Conservation (phyloP, 1,140 invertebrate species). For the Hylaeus anthracinus region DNA sequence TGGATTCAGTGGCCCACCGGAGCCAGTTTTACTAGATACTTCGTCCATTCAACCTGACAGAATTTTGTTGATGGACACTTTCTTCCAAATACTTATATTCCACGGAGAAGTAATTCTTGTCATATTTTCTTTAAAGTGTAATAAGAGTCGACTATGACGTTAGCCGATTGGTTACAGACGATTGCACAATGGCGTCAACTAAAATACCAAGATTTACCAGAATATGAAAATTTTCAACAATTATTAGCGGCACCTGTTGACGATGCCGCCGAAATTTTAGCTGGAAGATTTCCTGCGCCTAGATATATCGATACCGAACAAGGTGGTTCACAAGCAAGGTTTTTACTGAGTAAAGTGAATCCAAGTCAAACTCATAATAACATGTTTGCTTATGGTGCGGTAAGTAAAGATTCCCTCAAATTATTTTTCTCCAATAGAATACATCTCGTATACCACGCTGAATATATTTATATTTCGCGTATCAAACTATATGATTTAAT, state of each 20-base stretch:
- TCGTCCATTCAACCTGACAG: constrained; percentile 98
- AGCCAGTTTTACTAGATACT: constrained; percentile 98
- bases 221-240: constrained; percentile 98
- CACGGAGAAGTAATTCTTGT: constrained; percentile 93
- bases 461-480: neutral
- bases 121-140: neutral
- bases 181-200: constrained; percentile 97
- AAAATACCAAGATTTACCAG: constrained; percentile 97
- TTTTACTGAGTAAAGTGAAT: constrained; percentile 99
- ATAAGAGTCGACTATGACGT: neutral
- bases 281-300: constrained; percentile 98
- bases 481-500: constrained; percentile 27
- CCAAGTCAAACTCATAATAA: constrained; percentile 99
- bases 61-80: constrained; percentile 99
- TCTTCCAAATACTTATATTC: constrained; percentile 99
- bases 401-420: constrained; percentile 82
- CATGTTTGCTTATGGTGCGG: constrained; percentile 96
- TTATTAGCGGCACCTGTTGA: constrained; percentile 97
- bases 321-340: constrained; percentile 98
- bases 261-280: constrained; percentile 98
- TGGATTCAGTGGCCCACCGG: constrained; percentile 98
- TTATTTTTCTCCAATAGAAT: constrained; percentile 40
- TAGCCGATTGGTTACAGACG: constrained; percentile 84
- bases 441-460: neutral
- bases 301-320: constrained; percentile 99